phyloP scores from a whole-genome alignment of 2,113 vertebrate genomes.

The Meriones unguiculatus region DNA sequence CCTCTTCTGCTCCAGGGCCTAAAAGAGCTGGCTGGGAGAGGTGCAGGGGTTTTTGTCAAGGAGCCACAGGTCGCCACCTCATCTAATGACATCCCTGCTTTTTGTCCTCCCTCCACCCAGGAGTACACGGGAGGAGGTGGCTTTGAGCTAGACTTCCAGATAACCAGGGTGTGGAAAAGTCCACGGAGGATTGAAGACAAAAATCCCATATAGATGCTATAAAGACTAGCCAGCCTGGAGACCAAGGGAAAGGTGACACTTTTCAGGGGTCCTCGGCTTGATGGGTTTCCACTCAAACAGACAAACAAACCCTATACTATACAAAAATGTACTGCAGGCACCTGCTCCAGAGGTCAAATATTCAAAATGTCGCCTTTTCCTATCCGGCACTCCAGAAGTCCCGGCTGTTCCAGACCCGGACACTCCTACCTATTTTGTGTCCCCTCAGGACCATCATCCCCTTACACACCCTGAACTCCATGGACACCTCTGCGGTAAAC shows the following conservation, averaged over 20 bases:
- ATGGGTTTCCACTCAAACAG: neutral
- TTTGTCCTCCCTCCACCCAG: constrained; percentile 49
- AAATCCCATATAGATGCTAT: neutral
- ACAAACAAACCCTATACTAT: neutral
- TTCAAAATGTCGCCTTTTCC: neutral
- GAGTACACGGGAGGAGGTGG: neutral
- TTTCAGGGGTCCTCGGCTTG: neutral
- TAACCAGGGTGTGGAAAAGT: neutral
- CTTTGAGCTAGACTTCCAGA: constrained; percentile 42
- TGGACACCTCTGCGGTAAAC: fast-evolving
- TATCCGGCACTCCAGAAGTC: neutral
- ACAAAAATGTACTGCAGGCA: neutral
- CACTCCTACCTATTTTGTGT: neutral
- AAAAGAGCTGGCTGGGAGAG: constrained; percentile 28
- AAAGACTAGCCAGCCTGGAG: neutral
- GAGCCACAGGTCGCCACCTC: constrained; percentile 47
- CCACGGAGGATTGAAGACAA: neutral
- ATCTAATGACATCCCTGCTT: constrained; percentile 62
- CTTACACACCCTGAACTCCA: neutral
- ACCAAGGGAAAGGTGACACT: neutral
- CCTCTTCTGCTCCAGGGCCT: constrained; percentile 62
- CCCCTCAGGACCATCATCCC: neutral
- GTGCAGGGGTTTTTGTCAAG: constrained; percentile 51
- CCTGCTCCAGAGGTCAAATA: neutral
- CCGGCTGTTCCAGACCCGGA: neutral